phyloP scores from a whole-genome alignment of 2,113 vertebrate genomes.

The Mustela nigripes region DNA sequence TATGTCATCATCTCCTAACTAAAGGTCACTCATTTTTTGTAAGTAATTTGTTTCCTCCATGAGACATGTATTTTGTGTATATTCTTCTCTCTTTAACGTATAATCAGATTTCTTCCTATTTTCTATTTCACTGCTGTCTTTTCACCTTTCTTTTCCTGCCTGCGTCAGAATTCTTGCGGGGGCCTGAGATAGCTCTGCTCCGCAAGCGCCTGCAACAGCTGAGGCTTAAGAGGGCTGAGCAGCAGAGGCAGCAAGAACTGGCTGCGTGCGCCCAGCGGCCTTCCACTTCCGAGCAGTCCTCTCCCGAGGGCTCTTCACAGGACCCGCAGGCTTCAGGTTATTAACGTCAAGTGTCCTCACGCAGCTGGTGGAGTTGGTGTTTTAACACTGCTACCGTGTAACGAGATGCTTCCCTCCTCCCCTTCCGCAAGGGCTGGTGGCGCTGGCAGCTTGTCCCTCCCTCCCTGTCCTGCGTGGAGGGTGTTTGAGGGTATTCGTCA shows the following conservation, averaged over 20 bases:
- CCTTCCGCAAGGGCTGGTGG: slow-evolving; percentile 65
- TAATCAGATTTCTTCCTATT: slow-evolving; percentile 66
- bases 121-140: slow-evolving; percentile 73
- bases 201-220: slow-evolving; percentile 98
- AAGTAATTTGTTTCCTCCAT: slow-evolving; percentile 30
- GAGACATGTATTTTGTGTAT: slow-evolving; percentile 59
- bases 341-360: slow-evolving; percentile 84
- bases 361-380: slow-evolving; percentile 81
- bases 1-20: background rate
- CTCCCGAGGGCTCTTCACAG: slow-evolving; percentile 88
- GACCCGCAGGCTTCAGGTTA: slow-evolving; percentile 92
- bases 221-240: slow-evolving; percentile 95
- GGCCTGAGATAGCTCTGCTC: slow-evolving; percentile 98
- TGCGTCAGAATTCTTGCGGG: slow-evolving; percentile 92
- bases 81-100: slow-evolving; percentile 64
- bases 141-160: slow-evolving; percentile 80
- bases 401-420: slow-evolving; percentile 81
- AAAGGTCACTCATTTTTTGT: slow-evolving; percentile 37
- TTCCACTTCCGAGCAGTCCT: slow-evolving; percentile 87
- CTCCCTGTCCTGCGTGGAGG: slow-evolving; percentile 71
- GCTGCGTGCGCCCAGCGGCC: slow-evolving; percentile 85
- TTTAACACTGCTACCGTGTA: slow-evolving; percentile 84
- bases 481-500: slow-evolving; percentile 76
- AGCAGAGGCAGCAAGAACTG: slow-evolving; percentile 94
- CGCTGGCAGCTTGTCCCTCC: slow-evolving; percentile 81